A percentile compares a stretch with the other conserved stretches of the same genome.
Conservation (phyloP, 2,113 vertebrate genomes). For the Microtus ochrogaster region DNA sequence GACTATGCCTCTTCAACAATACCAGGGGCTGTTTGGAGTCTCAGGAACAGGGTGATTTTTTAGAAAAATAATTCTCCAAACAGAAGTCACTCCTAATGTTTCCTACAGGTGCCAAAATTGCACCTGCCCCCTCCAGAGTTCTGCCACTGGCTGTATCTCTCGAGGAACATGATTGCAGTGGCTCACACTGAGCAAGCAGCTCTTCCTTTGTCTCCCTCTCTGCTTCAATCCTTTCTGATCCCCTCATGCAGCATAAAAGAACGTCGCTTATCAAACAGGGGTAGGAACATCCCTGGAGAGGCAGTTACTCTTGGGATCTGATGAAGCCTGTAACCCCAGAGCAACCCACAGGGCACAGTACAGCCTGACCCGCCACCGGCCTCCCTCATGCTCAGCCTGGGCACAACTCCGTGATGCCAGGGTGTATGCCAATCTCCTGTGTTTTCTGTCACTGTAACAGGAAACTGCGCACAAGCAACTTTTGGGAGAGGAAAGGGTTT, state of each 20-base stretch:
- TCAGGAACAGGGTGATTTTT: neutral
- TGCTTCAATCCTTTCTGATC: constrained; percentile 76
- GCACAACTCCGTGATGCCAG: neutral
- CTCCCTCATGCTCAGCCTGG: neutral
- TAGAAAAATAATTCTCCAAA: neutral
- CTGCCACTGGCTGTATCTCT: neutral
- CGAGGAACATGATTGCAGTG: neutral
- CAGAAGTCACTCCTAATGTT: neutral
- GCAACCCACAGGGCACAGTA: neutral
- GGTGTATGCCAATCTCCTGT: too few species aligned
- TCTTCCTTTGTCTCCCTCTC: constrained; percentile 55
- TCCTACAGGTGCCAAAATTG: neutral
- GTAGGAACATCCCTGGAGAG: constrained; percentile 82
- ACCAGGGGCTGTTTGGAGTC: neutral
- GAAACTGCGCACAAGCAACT: neutral
- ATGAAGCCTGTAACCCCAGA: constrained; percentile 77
- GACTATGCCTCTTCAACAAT: rapidly evolving
- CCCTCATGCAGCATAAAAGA: constrained; percentile 78
- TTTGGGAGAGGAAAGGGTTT: neutral
- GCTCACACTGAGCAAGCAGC: neutral
- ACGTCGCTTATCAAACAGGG: constrained; percentile 87
- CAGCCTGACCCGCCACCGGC: neutral
- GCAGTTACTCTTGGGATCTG: constrained; percentile 82
- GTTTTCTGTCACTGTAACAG: too few species aligned
- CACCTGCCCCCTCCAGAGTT: neutral